Conservation (phyloP, 2,888 invertebrate species). For the Lamproptera curius region DNA sequence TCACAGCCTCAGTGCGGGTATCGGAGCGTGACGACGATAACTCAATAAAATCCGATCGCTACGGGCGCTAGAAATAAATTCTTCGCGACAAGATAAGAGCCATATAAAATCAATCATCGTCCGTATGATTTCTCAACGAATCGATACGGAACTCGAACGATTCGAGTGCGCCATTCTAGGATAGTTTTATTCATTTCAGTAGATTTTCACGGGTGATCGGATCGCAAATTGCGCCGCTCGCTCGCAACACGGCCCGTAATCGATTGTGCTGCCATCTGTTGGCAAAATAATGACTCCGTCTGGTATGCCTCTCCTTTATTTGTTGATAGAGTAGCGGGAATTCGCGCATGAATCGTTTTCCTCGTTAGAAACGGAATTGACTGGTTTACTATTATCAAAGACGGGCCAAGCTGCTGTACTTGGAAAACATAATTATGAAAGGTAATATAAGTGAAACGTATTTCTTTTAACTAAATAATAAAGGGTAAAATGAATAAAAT, state of each 20-base stretch:
- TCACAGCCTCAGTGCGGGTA: too few species aligned
- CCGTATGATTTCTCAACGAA: conserved; percentile 30
- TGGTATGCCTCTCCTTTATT: conserved; percentile 62
- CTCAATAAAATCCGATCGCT: neutral
- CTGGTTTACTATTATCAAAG: neutral
- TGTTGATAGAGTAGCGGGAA: conserved; percentile 38
- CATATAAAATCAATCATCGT: conserved; percentile 28
- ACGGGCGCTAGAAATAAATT: conserved; percentile 3
- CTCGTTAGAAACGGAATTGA: neutral
- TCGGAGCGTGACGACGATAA: neutral
- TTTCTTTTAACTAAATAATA: too few species aligned
- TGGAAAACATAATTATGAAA: too few species aligned
- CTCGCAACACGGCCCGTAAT: conserved; percentile 57
- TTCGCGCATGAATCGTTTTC: conserved; percentile 22
- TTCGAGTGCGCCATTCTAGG: conserved; percentile 54
- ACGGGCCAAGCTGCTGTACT: too few species aligned
- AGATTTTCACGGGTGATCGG: conserved; percentile 68
- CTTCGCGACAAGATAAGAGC: conserved; percentile 4
- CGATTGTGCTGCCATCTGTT: conserved; percentile 75
- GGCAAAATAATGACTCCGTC: conserved; percentile 73
- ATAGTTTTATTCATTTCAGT: conserved; percentile 76
- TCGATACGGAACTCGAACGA: conserved; percentile 43
- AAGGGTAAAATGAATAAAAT: too few species aligned
- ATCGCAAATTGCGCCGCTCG: conserved; percentile 69
- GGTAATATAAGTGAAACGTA: too few species aligned